These are phyloP conservation scores for Lagodon rhomboides DNA, from an alignment of 2,797 vertebrate genomes.

Conservation along the genomic window DNA sequence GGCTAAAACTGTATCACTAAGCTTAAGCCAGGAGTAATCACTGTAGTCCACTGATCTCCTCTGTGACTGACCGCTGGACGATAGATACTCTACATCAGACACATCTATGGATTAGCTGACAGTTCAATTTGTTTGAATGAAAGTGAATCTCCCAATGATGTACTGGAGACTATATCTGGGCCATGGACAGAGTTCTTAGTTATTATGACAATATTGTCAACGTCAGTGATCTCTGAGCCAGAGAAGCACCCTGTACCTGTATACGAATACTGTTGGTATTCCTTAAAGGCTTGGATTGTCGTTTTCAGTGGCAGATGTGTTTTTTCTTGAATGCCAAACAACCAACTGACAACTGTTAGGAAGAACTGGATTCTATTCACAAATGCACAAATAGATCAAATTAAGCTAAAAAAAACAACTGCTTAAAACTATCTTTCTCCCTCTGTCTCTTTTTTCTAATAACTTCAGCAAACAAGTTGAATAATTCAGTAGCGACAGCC, in stretches of 20 bases:
- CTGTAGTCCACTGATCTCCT: neutral
- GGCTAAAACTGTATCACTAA: neutral
- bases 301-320: neutral
- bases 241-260: neutral
- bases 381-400: neutral
- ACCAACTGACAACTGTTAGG: neutral
- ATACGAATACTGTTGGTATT: neutral
- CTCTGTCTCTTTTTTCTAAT: constrained; percentile 10
- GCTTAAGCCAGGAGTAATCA: constrained; percentile 13
- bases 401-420: neutral
- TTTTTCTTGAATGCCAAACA: neutral
- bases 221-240: constrained; percentile 3
- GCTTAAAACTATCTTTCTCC: constrained; percentile 3
- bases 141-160: constrained; percentile 18
- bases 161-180: constrained; percentile 19
- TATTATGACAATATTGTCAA: neutral
- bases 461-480: constrained; percentile 45
- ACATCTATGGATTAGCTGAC: constrained; percentile 38
- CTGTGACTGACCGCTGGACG: constrained; percentile 4
- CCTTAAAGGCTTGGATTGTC: neutral
- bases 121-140: constrained; percentile 40
- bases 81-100: constrained; percentile 25
- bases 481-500: constrained; percentile 39
- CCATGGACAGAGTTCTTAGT: neutral
- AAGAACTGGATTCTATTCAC: neutral